Conservation (phyloP, 2,797 vertebrate genomes). For the Buceros bicornis region DNA sequence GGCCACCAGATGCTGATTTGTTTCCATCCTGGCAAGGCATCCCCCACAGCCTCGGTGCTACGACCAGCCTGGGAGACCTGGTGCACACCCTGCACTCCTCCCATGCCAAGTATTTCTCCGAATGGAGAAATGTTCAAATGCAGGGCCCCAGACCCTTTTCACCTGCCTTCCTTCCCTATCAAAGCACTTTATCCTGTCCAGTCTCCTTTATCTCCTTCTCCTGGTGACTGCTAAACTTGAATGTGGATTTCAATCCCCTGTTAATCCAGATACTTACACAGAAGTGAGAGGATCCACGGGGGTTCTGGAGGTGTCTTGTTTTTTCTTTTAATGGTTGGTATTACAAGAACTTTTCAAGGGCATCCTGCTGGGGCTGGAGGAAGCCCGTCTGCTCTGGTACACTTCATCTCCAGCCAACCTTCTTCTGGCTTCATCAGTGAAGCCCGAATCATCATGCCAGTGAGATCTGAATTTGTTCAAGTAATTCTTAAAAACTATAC, state of each 20-base stretch:
- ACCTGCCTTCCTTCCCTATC: neutral
- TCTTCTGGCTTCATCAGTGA: neutral
- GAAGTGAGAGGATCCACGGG: neutral
- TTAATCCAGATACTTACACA: neutral
- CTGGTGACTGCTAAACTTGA: neutral
- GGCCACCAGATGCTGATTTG: neutral
- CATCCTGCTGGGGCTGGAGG: neutral
- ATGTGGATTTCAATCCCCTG: neutral
- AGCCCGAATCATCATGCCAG: neutral
- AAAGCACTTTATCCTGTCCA: neutral
- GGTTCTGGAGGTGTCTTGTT: neutral
- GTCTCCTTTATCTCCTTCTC: neutral
- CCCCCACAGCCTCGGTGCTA: neutral
- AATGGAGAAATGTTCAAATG: neutral
- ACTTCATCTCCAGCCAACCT: neutral
- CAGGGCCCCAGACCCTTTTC: neutral
- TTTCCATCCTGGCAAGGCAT: neutral
- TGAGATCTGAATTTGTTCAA: neutral
- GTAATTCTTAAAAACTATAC: neutral
- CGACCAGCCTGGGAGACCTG: neutral
- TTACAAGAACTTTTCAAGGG: neutral
- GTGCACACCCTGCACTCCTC: neutral
- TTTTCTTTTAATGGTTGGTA: neutral
- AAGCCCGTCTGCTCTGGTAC: neutral
- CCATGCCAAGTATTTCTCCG: rapidly evolving